Percentiles rank a stretch among this genome's conserved stretches.
Conservation (phyloP, 2,797 vertebrate genomes). For the Novumbra hubbsi region DNA sequence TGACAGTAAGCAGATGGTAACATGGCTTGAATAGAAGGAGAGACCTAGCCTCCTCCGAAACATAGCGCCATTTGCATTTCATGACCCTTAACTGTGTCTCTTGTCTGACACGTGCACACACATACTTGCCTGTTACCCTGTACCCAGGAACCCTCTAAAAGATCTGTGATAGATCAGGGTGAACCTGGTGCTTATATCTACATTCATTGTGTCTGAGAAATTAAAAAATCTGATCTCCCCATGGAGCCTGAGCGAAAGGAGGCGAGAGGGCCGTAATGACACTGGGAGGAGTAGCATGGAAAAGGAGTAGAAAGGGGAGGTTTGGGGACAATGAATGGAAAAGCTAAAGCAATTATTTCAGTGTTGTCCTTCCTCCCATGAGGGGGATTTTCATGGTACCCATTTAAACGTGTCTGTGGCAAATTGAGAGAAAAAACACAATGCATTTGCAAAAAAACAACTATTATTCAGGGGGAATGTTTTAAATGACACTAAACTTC, state of each 20-base stretch:
- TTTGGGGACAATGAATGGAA: slow-evolving; percentile 49
- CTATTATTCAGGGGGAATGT: no score
- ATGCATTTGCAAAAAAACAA: no score
- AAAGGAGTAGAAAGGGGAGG: slow-evolving; percentile 38
- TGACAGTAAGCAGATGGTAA: slow-evolving; percentile 92
- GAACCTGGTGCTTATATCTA: slow-evolving; percentile 84
- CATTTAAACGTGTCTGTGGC: no score
- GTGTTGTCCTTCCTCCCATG: slow-evolving; percentile 66
- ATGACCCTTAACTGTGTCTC: slow-evolving; percentile 90
- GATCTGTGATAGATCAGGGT: slow-evolving; percentile 88
- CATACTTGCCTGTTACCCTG: slow-evolving; percentile 9
- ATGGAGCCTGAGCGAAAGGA: neutral
- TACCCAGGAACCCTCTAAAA: slow-evolving; percentile 67
- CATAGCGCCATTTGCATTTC: slow-evolving; percentile 92
- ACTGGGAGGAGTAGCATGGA: slow-evolving; percentile 48
- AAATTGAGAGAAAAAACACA: no score
- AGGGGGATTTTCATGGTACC: neutral
- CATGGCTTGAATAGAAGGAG: slow-evolving; percentile 44
- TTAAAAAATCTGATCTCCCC: slow-evolving; percentile 84
- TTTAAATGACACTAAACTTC: no score
- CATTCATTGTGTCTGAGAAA: slow-evolving; percentile 78
- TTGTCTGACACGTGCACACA: slow-evolving; percentile 78
- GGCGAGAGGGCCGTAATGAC: slow-evolving; percentile 53
- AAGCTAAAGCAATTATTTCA: slow-evolving; percentile 67
- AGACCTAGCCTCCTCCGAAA: slow-evolving; percentile 59